These are phyloP conservation scores for Agrypnus murinus DNA, from an alignment of 2,888 invertebrate genomes.

Conservation along the genomic window DNA sequence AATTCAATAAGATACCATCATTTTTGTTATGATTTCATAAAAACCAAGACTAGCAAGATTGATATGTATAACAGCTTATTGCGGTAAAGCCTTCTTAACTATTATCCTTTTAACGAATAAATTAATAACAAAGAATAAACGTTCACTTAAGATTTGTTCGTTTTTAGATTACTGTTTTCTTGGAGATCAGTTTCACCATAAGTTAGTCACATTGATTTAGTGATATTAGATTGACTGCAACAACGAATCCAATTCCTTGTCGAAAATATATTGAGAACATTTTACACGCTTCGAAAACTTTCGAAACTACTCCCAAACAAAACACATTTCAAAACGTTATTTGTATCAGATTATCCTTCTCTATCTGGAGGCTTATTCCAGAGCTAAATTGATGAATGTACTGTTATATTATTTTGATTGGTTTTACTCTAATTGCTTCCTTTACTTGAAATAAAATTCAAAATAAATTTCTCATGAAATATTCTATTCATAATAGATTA, in stretches of 20 bases:
- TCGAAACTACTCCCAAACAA: slow-evolving; percentile 24
- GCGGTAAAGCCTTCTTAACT: no score
- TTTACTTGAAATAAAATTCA: no score
- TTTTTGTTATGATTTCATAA: neutral
- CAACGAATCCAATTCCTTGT: slow-evolving; percentile 25
- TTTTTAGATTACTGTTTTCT: slow-evolving; percentile 16
- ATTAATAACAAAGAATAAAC: slow-evolving; percentile 2
- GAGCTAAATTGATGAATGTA: neutral
- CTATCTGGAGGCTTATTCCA: slow-evolving; percentile 17
- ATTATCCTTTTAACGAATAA: neutral
- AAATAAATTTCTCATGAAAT: no score
- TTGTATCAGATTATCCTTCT: slow-evolving; percentile 22
- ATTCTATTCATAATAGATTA: no score
- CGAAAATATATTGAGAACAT: slow-evolving; percentile 26
- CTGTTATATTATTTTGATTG: neutral
- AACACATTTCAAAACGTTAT: slow-evolving; percentile 26
- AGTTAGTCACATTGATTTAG: slow-evolving; percentile 29
- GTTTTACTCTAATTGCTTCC: no score
- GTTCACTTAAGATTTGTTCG: slow-evolving; percentile 10
- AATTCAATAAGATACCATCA: slow-evolving; percentile 1
- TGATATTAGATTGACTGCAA: slow-evolving; percentile 29
- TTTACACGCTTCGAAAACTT: slow-evolving; percentile 24
- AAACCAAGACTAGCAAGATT: no score
- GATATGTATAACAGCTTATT: no score
- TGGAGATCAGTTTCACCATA: slow-evolving; percentile 20